Evolutionary conservation across 2,113 vertebrate genomes (phyloP).

Genomic region (Erinaceus europaeus): DNA sequence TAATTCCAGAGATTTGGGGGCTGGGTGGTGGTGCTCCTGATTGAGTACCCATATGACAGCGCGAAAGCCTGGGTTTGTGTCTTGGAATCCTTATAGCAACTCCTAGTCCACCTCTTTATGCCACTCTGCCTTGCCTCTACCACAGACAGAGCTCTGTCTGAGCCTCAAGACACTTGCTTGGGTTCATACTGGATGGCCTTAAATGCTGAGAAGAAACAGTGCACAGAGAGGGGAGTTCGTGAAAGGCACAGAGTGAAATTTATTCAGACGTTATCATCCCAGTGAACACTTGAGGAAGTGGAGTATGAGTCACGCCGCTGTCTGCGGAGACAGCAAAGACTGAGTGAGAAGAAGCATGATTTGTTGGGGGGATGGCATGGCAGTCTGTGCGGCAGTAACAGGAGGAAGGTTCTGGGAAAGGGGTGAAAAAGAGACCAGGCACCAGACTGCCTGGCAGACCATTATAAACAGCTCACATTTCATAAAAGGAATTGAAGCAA

Average conservation of each 20-base stretch:
- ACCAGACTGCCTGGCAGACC: background rate
- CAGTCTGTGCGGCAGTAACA: background rate
- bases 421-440: background rate
- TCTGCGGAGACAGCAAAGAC: background rate
- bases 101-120: slow-evolving; percentile 16
- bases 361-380: background rate
- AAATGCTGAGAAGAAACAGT: background rate
- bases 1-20: background rate
- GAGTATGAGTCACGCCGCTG: background rate
- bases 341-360: background rate
- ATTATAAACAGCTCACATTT: background rate
- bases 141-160: too few species aligned
- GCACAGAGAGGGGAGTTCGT: background rate
- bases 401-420: background rate
- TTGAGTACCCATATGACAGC: too few species aligned
- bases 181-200: background rate
- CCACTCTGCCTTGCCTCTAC: background rate
- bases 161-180: too few species aligned
- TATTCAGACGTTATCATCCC: background rate
- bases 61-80: too few species aligned
- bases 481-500: background rate
- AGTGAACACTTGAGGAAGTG: background rate
- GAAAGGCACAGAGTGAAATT: background rate
- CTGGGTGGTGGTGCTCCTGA: too few species aligned
- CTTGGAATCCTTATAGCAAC: too few species aligned